Evolutionary conservation across 37 sponge, comb jelly and placozoan genomes (phyloP), one percentile per base, ranked within the genome.

Genomic region (Lycopodina hypogea): DNA sequence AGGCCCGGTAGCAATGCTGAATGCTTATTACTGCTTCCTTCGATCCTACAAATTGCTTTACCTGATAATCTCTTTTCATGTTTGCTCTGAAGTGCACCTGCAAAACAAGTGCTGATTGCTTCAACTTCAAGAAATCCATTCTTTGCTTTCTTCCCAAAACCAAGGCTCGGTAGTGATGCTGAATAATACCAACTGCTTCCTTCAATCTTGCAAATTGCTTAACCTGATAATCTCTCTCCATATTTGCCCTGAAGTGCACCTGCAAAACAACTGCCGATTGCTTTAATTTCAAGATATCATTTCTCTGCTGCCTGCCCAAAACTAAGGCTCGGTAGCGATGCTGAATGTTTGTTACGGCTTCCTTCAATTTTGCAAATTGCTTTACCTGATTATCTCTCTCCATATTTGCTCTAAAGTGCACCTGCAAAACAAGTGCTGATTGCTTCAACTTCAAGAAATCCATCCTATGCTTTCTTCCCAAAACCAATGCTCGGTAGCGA

Each of bases 21-120:
- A 89, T 87, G 28, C n/a, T 33, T 30, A 77, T 41, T 68, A 86
- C 90, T 65, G 87, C 80, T 35, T 3, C 29, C 28, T 60, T 76
- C 61, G 39, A 14, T 39, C 56, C 7, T 9, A 41, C 2, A 24
- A 35, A 70, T 21, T 41, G n/a, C 9, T 30, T 51, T 1, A 50
- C 23, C 9, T 30, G 12, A 6, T 14, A 2, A 56, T 18, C 17
- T 30, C 30, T 51, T 17, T 56, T 75, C 24, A 68, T 42, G 29
- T 65, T 77, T 32, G 33, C 48, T 58, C 87, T 56, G 0, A 22
- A 63, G 35, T 29, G 32, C 1, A 36, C 12, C 50, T 89, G 90
- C 6, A 89, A 0, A 15, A 37, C 39, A 34, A 76, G 32, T 35
- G 48, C 60, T 40, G 71, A 21, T n/a, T 52, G 3, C 38, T 24